Evolutionary conservation across 92 coral and sea anemone genomes (phyloP).

Genomic region (Pocillopora meandrina): DNA sequence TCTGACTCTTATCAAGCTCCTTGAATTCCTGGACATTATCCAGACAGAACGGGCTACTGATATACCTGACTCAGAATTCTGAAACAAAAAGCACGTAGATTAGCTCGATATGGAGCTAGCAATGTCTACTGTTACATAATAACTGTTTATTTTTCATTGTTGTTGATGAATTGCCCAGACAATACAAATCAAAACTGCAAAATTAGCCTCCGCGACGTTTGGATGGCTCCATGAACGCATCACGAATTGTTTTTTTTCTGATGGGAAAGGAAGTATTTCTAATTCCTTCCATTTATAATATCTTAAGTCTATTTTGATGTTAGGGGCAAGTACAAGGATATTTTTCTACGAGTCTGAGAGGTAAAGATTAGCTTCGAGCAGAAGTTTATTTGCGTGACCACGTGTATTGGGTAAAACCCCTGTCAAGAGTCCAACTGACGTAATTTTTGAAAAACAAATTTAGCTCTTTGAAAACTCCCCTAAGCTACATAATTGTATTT

Average conservation of each 20-base stretch:
- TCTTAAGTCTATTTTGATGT: conserved; percentile 1
- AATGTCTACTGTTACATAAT: conserved; percentile 16
- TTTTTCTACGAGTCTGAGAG: background rate
- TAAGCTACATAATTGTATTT: background rate
- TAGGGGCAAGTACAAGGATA: background rate
- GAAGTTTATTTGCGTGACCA: conserved; percentile 28
- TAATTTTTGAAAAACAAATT: conserved; percentile 9
- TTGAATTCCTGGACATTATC: conserved; percentile 15
- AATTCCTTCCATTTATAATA: conserved; percentile 3
- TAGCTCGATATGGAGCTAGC: conserved; percentile 17
- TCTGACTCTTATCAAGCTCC: background rate
- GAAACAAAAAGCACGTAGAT: background rate
- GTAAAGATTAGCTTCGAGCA: background rate
- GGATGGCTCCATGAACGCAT: background rate
- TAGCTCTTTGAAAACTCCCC: conserved; percentile 7
- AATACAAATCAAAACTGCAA: background rate
- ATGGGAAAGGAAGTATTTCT: conserved; percentile 25
- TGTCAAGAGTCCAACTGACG: conserved; percentile 11
- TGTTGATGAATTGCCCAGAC: conserved; percentile 26
- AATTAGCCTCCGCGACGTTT: conserved; percentile 3
- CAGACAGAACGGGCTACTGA: background rate
- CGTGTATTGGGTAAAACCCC: background rate
- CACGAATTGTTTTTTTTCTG: conserved; percentile 9
- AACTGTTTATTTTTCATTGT: conserved; percentile 37
- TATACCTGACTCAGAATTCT: background rate